Percentiles rank a stretch among this genome's conserved stretches.
These are phyloP conservation scores for Caenorhabditis brenneri DNA, from an alignment of 1,140 invertebrate species.

Conservation along the genomic window DNA sequence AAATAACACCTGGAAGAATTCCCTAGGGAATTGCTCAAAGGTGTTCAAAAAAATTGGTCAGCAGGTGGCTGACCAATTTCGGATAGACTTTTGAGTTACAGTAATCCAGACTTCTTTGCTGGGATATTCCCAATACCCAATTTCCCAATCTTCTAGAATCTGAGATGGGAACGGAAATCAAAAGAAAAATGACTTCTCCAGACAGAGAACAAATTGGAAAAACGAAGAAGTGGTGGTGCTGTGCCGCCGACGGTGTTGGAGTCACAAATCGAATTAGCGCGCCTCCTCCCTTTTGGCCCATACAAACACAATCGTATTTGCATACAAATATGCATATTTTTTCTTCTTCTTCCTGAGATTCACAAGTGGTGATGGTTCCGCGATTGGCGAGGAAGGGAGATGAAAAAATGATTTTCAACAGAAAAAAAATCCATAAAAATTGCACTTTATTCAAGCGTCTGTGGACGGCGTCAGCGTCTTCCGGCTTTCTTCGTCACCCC, in stretches of 20 bases:
- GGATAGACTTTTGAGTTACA: no score
- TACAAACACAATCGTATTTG: conserved; percentile 9
- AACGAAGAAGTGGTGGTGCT: neutral
- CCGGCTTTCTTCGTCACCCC: neutral
- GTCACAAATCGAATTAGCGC: conserved; percentile 36
- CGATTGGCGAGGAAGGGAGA: neutral
- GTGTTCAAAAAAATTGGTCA: no score
- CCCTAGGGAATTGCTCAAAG: no score
- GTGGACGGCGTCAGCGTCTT: no score
- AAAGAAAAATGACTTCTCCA: neutral
- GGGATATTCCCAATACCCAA: no score
- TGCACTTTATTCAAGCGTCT: no score
- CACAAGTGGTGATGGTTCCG: no score
- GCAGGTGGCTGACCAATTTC: no score
- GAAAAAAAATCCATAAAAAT: no score
- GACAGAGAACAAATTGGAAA: neutral
- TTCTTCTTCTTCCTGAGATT: no score
- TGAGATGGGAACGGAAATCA: neutral
- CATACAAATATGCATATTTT: conserved; percentile 20
- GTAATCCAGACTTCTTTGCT: no score
- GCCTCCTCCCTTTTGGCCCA: neutral
- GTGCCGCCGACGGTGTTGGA: neutral
- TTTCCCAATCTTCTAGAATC: neutral
- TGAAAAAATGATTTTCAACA: neutral
- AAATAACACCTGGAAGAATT: no score